Evolutionary conservation across 2,113 vertebrate species (phyloP).

Genomic region (Phainopepla nitens): DNA sequence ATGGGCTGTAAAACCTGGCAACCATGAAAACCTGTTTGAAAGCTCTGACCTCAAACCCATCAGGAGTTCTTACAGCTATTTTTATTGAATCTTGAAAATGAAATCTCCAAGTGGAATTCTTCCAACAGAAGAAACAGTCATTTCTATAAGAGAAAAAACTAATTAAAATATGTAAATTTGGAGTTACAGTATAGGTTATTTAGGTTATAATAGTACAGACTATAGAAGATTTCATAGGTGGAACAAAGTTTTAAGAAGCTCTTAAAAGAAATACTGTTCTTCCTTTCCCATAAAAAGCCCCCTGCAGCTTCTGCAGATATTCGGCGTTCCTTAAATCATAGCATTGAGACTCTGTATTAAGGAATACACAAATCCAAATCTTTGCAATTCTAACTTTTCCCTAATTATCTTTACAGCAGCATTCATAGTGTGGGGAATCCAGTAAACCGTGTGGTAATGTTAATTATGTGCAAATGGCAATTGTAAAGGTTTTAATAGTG

Average conservation of each 20-base stretch:
- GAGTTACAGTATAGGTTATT: not conserved
- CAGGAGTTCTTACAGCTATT: not conserved
- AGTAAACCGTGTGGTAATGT: not conserved
- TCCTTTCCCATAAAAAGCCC: not conserved
- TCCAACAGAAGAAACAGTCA: not conserved
- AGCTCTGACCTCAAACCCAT: not conserved
- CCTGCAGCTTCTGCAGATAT: not conserved
- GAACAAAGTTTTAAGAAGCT: not conserved
- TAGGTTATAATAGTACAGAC: not conserved
- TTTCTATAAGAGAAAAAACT: not conserved
- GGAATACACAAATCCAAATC: slow-evolving; percentile 1
- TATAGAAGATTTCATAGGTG: not conserved
- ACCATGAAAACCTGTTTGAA: not conserved
- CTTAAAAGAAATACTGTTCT: not conserved
- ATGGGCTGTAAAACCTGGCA: not conserved
- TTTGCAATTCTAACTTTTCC: not conserved
- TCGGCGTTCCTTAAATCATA: not conserved
- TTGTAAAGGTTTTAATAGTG: slow-evolving; percentile 30
- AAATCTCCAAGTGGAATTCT: not conserved
- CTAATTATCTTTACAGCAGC: not conserved
- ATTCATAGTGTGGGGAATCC: not conserved
- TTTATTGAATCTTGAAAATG: not conserved
- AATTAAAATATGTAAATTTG: not conserved
- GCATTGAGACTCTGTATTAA: not conserved
- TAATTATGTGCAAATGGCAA: slow-evolving; percentile 4